Conservation (phyloP, 2,888 invertebrate species). For the Temnothorax ravouxi region DNA sequence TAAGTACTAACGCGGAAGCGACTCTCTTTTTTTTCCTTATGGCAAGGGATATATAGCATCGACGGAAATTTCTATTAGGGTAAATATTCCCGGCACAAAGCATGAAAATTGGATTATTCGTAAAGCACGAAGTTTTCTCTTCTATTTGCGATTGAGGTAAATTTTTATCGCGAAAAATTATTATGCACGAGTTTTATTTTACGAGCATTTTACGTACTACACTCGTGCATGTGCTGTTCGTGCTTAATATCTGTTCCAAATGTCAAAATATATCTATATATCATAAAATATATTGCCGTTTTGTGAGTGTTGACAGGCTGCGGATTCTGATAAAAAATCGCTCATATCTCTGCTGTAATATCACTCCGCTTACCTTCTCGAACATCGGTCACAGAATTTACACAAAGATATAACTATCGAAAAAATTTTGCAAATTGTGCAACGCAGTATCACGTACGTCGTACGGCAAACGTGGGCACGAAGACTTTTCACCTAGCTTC, state of each 20-base stretch:
- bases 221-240: not conserved
- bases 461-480: not conserved
- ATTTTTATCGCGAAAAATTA: constrained; percentile 27
- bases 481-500: not conserved
- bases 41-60: not conserved
- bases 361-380: constrained; percentile 2
- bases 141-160: not conserved
- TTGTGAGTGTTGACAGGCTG: constrained; percentile 34
- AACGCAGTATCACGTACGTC: not conserved
- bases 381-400: not conserved
- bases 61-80: constrained; percentile 19
- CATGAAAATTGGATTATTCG: not conserved
- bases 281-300: not conserved
- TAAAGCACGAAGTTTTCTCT: not conserved
- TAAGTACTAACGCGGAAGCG: constrained; percentile 32
- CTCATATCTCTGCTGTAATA: constrained; percentile 5
- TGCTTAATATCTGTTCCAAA: constrained; percentile 1
- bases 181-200: not conserved
- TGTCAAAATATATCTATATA: not conserved
- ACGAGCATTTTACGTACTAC: not conserved
- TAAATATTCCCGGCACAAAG: constrained; percentile 16
- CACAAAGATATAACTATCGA: not conserved
- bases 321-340: constrained; percentile 34
- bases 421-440: not conserved
- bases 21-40: not conserved